A percentile compares a stretch with the other conserved stretches of the same genome.
Conservation (phyloP, 2,888 invertebrate species). For the Pilophorus perplexus region DNA sequence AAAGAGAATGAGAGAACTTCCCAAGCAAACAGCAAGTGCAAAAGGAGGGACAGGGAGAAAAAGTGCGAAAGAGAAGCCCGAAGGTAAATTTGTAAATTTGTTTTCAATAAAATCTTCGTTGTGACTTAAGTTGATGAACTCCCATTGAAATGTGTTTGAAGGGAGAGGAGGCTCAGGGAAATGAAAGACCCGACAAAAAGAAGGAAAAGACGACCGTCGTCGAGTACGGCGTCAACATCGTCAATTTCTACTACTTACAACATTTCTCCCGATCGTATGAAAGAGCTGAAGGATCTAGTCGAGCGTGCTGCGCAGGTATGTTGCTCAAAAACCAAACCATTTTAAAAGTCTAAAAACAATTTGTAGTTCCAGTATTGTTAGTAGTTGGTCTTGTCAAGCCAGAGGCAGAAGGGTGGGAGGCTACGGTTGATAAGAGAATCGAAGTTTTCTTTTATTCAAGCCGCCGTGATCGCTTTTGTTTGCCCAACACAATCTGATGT, state of each 20-base stretch:
- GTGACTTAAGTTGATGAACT: too few relatives aligned
- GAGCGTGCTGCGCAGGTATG: constrained; percentile 45
- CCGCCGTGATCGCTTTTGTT: too few relatives aligned
- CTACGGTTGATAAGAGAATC: not conserved
- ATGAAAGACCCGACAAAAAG: too few relatives aligned
- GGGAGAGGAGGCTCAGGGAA: too few relatives aligned
- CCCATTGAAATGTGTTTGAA: too few relatives aligned
- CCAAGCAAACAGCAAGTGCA: not conserved
- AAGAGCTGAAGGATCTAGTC: constrained; percentile 43
- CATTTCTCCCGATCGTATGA: constrained; percentile 40
- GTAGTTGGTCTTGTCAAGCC: too few relatives aligned
- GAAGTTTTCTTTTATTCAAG: not conserved
- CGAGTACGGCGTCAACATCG: not conserved
- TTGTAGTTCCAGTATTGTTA: too few relatives aligned
- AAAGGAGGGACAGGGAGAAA: not conserved
- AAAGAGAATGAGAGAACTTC: not conserved
- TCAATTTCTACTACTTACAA: not conserved
- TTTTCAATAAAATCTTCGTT: too few relatives aligned
- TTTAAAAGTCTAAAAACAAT: too few relatives aligned
- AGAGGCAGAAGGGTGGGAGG: too few relatives aligned
- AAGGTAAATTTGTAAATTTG: too few relatives aligned
- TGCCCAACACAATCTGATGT: too few relatives aligned
- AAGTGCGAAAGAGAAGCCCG: constrained; percentile 6
- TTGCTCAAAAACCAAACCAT: not conserved
- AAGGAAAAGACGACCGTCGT: not conserved